These are phyloP conservation scores for Phaedon cochleariae DNA, from an alignment of 2,888 invertebrate species.

Conservation along the genomic window DNA sequence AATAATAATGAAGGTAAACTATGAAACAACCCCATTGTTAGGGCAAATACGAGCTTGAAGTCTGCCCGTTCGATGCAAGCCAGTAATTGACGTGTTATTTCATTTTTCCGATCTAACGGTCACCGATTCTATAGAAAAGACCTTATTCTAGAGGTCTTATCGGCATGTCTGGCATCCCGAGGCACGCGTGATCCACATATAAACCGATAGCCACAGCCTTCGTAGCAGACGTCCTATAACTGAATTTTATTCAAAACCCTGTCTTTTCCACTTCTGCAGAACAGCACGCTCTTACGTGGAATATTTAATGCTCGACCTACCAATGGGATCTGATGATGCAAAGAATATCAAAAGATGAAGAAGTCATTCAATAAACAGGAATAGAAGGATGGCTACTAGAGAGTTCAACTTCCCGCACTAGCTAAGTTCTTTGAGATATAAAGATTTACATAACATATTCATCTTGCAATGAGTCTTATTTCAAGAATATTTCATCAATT, in stretches of 20 bases:
- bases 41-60: no score
- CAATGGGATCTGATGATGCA: not conserved
- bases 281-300: slow-evolving; percentile 12
- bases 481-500: no score
- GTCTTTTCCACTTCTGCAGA: slow-evolving; percentile 34
- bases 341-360: not conserved
- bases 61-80: no score
- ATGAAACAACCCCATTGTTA: no score
- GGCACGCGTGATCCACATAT: slow-evolving; percentile 51
- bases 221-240: slow-evolving; percentile 52
- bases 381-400: no score
- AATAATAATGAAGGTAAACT: no score
- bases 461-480: no score
- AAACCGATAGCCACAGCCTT: slow-evolving; percentile 44
- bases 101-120: not conserved
- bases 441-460: no score
- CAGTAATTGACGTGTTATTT: not conserved
- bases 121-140: not conserved
- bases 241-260: slow-evolving; percentile 52
- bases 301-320: not conserved
- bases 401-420: no score
- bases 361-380: no score
- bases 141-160: slow-evolving; percentile 2
- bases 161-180: not conserved
- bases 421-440: no score